Evolutionary conservation across 2,113 vertebrate species (phyloP).

Genomic region (Entelurus aequoreus): DNA sequence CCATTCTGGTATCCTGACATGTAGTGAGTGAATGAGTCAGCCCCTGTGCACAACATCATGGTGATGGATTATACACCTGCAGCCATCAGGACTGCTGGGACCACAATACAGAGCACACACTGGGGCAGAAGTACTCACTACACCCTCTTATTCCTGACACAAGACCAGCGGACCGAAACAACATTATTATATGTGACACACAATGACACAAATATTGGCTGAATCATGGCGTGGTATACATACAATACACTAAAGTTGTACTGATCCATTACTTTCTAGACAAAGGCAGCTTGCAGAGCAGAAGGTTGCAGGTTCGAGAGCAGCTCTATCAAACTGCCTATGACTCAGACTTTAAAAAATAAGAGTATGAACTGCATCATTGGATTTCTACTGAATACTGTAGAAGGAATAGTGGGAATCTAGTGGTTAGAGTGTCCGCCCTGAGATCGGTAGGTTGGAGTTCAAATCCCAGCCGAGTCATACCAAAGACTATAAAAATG

Average conservation of each 20-base stretch:
- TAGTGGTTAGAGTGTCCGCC: too few relatives aligned
- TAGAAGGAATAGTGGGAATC: background rate
- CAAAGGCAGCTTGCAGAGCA: background rate
- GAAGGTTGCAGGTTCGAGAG: background rate
- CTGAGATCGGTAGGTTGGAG: too few relatives aligned
- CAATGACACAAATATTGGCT: slow-evolving; percentile 5
- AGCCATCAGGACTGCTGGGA: slow-evolving; percentile 49
- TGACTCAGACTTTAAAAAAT: too few relatives aligned
- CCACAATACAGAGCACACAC: slow-evolving; percentile 31
- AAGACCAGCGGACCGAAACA: slow-evolving; percentile 37
- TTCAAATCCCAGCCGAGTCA: too few relatives aligned
- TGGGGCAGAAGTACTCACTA: slow-evolving; percentile 36
- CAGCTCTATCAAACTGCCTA: too few relatives aligned
- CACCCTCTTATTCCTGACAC: slow-evolving; percentile 43
- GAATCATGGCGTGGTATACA: background rate
- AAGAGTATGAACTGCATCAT: background rate
- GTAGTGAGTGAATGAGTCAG: slow-evolving; percentile 34
- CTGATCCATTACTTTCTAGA: background rate
- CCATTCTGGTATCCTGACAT: slow-evolving; percentile 38
- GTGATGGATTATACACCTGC: slow-evolving; percentile 66
- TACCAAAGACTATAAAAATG: too few relatives aligned
- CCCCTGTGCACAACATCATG: slow-evolving; percentile 33
- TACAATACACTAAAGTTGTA: slow-evolving; percentile 1
- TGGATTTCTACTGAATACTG: too few relatives aligned
- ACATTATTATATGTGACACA: slow-evolving; percentile 15